Conservation (phyloP, 2,113 vertebrate genomes). For the Chascanopsetta lugubris region DNA sequence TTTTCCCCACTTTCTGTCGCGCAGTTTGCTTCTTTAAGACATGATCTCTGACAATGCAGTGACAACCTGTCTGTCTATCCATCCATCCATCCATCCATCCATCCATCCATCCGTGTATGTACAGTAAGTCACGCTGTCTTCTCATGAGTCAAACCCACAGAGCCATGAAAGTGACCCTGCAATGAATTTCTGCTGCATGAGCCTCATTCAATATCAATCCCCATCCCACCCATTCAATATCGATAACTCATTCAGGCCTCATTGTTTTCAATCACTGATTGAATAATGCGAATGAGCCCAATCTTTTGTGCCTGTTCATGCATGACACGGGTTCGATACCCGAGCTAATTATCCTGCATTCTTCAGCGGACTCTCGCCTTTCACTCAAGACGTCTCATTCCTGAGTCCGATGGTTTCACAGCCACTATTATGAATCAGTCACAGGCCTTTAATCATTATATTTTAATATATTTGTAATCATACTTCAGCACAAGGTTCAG, state of each 20-base stretch:
- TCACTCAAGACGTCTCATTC: conserved; percentile 24
- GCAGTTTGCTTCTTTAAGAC: conserved; percentile 28
- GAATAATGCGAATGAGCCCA: conserved; percentile 41
- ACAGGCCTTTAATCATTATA: not conserved
- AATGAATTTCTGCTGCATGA: conserved; percentile 42
- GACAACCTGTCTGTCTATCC: no score
- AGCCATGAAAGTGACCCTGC: conserved; percentile 6
- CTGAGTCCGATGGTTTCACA: conserved; percentile 1
- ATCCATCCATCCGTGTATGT: conserved; percentile 13
- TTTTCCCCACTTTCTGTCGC: conserved; percentile 24
- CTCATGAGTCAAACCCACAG: not conserved
- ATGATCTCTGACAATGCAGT: not conserved
- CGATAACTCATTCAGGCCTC: conserved; percentile 47
- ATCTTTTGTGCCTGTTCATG: conserved; percentile 44
- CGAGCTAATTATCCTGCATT: conserved; percentile 49
- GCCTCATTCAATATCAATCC: conserved; percentile 40
- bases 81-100: no score
- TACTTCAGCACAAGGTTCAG: not conserved
- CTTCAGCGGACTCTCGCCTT: not conserved
- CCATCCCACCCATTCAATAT: conserved; percentile 40
- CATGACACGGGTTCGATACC: conserved; percentile 46
- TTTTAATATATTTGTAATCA: not conserved
- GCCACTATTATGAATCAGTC: not conserved
- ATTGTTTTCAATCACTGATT: conserved; percentile 38
- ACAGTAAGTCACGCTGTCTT: conserved; percentile 13